Base-by-base conservation (phyloP, 2,888 invertebrate species). In the Nephrotoma flavescens region DNA sequence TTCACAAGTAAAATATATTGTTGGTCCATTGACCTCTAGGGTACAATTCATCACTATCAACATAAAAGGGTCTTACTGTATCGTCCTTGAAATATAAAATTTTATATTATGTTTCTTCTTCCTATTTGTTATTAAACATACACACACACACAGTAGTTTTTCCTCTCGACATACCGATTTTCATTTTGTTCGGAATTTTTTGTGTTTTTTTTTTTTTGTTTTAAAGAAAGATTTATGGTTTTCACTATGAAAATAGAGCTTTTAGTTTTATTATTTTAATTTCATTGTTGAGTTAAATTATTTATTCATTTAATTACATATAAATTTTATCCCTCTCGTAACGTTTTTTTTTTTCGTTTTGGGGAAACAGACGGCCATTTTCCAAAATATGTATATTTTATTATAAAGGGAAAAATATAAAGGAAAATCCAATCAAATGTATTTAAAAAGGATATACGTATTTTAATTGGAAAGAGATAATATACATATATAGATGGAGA, bases 391-490 rank as follows among this genome's bases (percentile, higher is more conserved):
- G 31, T 31, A 31, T 31, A 71, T 71, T 7, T 52, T 57, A 57
- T 71, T 71, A 31, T 71, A 71, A 71, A 71, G 71, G 71, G 71
- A 71, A 71, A 71, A 71, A 15, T 15, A 71, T 71, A 71, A 71
- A 71, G 71, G 71, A 71, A 71, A 71, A 71, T 71, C 71, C 71
- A 71, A 71, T 71, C 71, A 71, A 71, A 71, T 71, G 71, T 71
- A 71, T 71, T 71, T 71, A 71, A 71, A 71, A 71, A 71, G 71
- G 71, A 71, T 71, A 71, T 71, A 71, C 71, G 71, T 42, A 42
- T 84, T 84, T 84, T 84, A 84, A 84, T 84, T 84, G 84, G 84
- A 84, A 84, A 41, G 84, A 84, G 42, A 84, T 84, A 42, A n/a
- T 42, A 42, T 41, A n/a, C 41, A 42, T 84, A 84, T 71, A 15